Evolutionary conservation across 92 coral and sea anemone species (phyloP), one percentile per base, ranked within the genome.

Genomic region (Porites evermanni): DNA sequence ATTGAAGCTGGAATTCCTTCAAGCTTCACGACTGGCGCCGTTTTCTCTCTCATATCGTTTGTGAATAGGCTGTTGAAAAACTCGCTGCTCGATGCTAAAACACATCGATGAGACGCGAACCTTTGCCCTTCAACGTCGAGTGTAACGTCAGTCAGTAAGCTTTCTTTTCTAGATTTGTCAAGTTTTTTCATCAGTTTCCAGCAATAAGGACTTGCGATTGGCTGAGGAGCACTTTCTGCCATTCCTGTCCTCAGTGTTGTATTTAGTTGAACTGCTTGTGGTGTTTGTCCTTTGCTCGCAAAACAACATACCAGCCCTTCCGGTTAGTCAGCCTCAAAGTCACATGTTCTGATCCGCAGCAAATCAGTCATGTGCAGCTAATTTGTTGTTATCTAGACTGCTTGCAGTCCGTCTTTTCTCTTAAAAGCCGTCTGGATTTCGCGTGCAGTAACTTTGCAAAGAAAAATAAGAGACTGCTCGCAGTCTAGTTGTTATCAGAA

Each of bases 1-100:
- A 74, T 91, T 53, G 79, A 77, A 60, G 90, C 79, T 61, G 86
- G 83, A 18, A 94, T 80, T 69, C 89, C 98, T 21, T 77, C 76
- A 18, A 94, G 87, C 74, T 67, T 91, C 17, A 94, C 91, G 10
- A 53, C 76, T 65, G 78, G 81, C 0, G 92, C 87, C 26, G 88
- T 66, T 53, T 90, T 92, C 75, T 94, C 98, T 32, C 78, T 75
- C 98, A 94, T 94, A 58, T 94, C 94, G 88, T 64, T 92, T 6
- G 91, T 88, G 79, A 94, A 94, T 19, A 94, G 89, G 12, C 93
- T 88, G 61, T 94, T 66, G 67, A 94, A 94, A 75, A 89, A 94
- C 74, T 76, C 72, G 84, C 95, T 92, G 18, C 92, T 83, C 9
- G 92, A 95, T 2, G 93, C 94, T 67, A 94, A 84, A 14, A 94